Base-by-base conservation (phyloP, 2,888 invertebrate genomes). In the Nemotelus nigrinus region DNA sequence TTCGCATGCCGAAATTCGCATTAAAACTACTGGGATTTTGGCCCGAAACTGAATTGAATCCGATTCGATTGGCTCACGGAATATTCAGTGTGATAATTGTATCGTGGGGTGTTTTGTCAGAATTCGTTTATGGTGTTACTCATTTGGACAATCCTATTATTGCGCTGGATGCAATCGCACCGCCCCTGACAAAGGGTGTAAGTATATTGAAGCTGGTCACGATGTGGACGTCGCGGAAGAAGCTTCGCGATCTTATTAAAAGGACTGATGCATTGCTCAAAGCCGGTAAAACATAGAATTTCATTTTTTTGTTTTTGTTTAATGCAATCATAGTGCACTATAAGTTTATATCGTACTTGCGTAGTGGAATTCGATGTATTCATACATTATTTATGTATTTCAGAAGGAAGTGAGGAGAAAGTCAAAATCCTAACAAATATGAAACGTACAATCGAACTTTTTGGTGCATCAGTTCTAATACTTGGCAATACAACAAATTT, bases 161-260 rank as follows among this genome's bases (percentile, higher is more conserved):
- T 5, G 85, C 86, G 0, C 81, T 86, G 77, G 86, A 85, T 80
- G 86, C 85, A 50, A 84, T 87, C 80, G 85, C 85, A 80, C 86
- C 86, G 7, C 84, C 83, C 60, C 82, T 82, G 63, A 85, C 85
- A 10, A 84, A 86, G 79, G 82, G 82, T 5, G 83, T 86, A 3
- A 84, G 79, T 8, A 80, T 86, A 2, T 79, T 85, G n/a, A 86
- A 86, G 78, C 81, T 86, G 80, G 78, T 78, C 70, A 81, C 83
- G 45, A 84, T 86, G 79, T 83, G 85, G 71, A 58, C 81, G 6
- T 65, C 65, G 44, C 58, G 50, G 4, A 67, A 68, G 47, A 48
- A 50, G n/a, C 68, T 78, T 45, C 25, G 8, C n/a, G 47, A 10
- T 8, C 3, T 74, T 5, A 50, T 78, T 60, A 10, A 63, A 25